A percentile compares a stretch with the other conserved stretches of the same genome.
These are phyloP conservation scores for Phyllotreta striolata DNA, from an alignment of 2,888 invertebrate genomes.

Conservation along the genomic window DNA sequence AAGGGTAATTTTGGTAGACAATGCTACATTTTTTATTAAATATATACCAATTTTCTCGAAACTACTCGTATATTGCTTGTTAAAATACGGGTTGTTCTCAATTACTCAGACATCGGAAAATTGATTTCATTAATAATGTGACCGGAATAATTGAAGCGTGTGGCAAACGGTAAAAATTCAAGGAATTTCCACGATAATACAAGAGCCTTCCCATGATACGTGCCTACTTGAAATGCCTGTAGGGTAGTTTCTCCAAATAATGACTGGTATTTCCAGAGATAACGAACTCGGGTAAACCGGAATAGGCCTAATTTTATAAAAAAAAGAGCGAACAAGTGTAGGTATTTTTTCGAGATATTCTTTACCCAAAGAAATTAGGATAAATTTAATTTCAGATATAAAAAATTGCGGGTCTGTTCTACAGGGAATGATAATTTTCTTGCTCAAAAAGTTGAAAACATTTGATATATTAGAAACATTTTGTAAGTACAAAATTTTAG, in stretches of 20 bases:
- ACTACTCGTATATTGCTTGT: neutral
- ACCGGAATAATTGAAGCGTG: no score
- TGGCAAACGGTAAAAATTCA: neutral
- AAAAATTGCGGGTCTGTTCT: no score
- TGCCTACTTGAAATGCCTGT: conserved; percentile 9
- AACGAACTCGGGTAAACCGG: conserved; percentile 9
- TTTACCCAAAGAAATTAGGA: neutral
- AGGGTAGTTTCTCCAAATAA: conserved; percentile 9
- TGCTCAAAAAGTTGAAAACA: no score
- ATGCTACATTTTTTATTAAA: no score
- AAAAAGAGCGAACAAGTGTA: conserved; percentile 1
- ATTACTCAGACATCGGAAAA: no score
- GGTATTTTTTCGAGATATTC: conserved; percentile 4
- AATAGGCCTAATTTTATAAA: conserved; percentile 15
- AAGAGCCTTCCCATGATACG: neutral
- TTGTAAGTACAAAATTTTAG: no score
- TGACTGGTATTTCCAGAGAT: conserved; percentile 9
- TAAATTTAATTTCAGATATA: no score
- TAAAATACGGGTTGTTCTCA: no score
- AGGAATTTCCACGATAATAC: conserved; percentile 1
- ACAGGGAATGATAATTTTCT: no score
- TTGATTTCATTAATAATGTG: no score
- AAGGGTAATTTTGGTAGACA: no score
- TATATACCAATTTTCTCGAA: neutral
- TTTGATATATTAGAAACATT: no score